These are phyloP conservation scores for Caerostris darwini DNA, from an alignment of 1,140 invertebrate species.

Conservation along the genomic window DNA sequence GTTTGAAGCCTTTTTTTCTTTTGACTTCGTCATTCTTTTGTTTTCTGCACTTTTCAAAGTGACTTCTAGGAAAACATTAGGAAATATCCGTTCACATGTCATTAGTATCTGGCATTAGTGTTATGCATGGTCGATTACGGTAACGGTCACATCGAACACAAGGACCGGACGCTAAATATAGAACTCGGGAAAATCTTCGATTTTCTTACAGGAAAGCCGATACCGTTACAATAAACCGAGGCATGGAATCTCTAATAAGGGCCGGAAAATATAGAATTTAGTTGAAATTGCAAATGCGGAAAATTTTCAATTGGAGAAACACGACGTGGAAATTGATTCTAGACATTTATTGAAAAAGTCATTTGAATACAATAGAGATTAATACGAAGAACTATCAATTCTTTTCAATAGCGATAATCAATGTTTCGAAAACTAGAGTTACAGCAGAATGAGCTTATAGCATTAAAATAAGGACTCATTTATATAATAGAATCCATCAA, in stretches of 20 bases:
- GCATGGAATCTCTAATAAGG: slow-evolving; percentile 35
- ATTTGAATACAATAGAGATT: not conserved
- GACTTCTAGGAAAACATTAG: slow-evolving; percentile 37
- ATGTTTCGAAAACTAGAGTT: not conserved
- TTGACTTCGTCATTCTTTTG: not conserved
- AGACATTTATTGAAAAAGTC: not conserved
- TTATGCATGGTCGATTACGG: slow-evolving; percentile 64
- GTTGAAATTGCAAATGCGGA: not conserved
- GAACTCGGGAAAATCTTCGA: slow-evolving; percentile 27
- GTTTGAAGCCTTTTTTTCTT: slow-evolving; percentile 25
- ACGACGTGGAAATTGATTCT: not conserved
- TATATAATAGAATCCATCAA: too few relatives aligned
- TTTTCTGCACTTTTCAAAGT: not conserved
- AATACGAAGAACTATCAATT: not conserved
- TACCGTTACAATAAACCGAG: not conserved
- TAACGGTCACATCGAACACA: not conserved
- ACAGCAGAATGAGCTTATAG: too few relatives aligned
- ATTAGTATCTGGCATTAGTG: slow-evolving; percentile 55
- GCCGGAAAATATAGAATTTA: not conserved
- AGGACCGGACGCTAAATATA: slow-evolving; percentile 43
- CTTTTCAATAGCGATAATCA: not conserved
- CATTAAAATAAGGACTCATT: too few relatives aligned
- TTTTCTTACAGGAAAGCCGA: slow-evolving; percentile 31
- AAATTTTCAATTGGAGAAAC: slow-evolving; percentile 2
- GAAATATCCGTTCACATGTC: slow-evolving; percentile 50